Base-by-base conservation (phyloP, 2,888 invertebrate genomes). In the Phania funesta region DNA sequence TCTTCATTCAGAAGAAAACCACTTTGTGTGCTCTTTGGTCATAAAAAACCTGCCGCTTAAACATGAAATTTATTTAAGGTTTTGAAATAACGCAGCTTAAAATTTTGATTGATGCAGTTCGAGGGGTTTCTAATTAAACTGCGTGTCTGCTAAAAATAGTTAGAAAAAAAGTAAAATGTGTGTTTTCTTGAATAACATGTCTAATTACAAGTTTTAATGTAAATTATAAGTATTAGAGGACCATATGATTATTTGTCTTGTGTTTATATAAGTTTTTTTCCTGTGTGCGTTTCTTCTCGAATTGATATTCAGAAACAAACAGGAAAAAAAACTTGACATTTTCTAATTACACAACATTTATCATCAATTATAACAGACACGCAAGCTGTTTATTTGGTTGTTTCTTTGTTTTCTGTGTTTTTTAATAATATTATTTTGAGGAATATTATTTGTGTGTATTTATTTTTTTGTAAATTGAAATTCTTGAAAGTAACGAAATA, bases 281-380 rank as follows among this genome's bases (percentile, higher is more conserved):
- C 29, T 60, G 20, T 50, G 1, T 71, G 41, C 64, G 35, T 64
- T 62, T 81, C 79, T 56, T 85, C 78, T 81, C 52, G 22, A 56
- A 73, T 64, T 60, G 62, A 22, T 64, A 67, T 67, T 73, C 20
- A 44, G 26, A 18, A 50, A 38, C 18, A 32, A 50, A 26, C 22
- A 41, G 20, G n/a, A 62, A 77, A 64, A 75, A 84, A 74, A 73
- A 71, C 81, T 84, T 81, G 83, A 84, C 84, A 85, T 87, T 86
- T 86, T 87, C 88, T 88, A 89, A 89, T 89, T 89, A 87, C 87
- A 88, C 85, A 87, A 89, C 89, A 89, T 89, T 89, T 89, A 89
- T 89, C 89, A 89, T 87, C 89, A 89, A 89, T 89, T 89, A 89
- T 89, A 87, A 86, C 87, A 85, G 82, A 78, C 82, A 82, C 82